These are phyloP conservation scores for Sipha flava DNA, from an alignment of 1,140 invertebrate genomes.

Conservation along the genomic window DNA sequence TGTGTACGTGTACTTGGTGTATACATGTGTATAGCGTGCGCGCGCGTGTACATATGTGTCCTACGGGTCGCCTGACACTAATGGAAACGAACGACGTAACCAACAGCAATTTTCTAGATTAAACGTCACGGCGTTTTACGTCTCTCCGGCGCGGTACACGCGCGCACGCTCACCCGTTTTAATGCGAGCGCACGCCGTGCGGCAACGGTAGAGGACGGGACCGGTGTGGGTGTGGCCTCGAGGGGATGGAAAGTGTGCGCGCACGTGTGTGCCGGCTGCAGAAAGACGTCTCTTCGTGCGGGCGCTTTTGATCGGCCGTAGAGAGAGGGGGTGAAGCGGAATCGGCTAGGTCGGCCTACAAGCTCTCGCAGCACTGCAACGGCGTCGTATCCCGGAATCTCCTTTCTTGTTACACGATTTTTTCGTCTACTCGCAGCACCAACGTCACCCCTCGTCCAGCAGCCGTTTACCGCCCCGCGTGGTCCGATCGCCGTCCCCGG, in stretches of 20 bases:
- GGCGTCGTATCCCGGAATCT: too few species aligned
- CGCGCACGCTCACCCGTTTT: background rate
- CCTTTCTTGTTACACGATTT: too few species aligned
- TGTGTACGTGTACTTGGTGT: background rate
- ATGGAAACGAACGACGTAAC: slow-evolving; percentile 37
- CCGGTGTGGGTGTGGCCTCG: background rate
- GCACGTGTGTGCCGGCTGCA: too few species aligned
- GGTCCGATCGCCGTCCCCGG: background rate
- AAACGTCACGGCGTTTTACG: slow-evolving; percentile 34
- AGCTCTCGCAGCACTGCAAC: too few species aligned
- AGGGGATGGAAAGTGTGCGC: too few species aligned
- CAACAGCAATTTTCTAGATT: slow-evolving; percentile 38
- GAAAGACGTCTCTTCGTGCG: too few species aligned
- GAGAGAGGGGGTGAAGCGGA: too few species aligned
- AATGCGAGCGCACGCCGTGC: background rate
- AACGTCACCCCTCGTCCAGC: too few species aligned
- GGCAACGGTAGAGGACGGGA: background rate
- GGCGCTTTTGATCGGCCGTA: too few species aligned
- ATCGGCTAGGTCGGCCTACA: too few species aligned
- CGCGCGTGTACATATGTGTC: slow-evolving; percentile 32
- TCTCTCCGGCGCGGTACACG: background rate
- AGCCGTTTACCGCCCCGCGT: background rate
- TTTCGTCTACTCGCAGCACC: too few species aligned
- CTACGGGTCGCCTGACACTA: slow-evolving; percentile 35
- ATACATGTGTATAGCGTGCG: background rate